Percentiles rank a stretch among this genome's conserved stretches.
Conservation (phyloP, 1,140 invertebrate genomes). For the Parapsyche elsis region DNA sequence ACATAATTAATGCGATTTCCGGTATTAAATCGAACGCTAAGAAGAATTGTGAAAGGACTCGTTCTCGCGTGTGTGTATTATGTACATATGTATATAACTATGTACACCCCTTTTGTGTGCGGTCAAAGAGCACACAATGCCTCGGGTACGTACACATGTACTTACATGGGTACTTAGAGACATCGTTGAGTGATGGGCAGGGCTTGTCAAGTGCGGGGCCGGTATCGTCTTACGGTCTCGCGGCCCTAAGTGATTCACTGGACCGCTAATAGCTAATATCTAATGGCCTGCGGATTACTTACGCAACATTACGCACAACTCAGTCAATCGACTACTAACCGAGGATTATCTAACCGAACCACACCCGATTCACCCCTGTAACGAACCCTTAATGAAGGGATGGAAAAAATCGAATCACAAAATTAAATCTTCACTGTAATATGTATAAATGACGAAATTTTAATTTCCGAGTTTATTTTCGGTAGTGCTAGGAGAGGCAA, state of each 20-base stretch:
- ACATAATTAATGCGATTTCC: too few species aligned
- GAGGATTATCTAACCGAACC: conserved; percentile 28
- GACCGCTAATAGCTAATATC: conserved; percentile 56
- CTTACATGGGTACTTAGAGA: not conserved
- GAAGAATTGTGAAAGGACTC: too few species aligned
- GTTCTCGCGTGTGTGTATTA: too few species aligned
- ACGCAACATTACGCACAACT: conserved; percentile 54
- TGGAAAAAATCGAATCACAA: not conserved
- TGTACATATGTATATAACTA: not conserved
- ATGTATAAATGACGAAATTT: too few species aligned
- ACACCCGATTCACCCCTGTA: not conserved
- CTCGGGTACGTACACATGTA: not conserved
- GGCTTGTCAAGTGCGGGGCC: conserved; percentile 43
- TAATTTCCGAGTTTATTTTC: too few species aligned
- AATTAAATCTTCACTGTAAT: not conserved
- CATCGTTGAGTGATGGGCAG: conserved; percentile 1
- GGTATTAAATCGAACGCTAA: too few species aligned
- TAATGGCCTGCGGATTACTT: conserved; percentile 56
- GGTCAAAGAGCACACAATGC: not conserved
- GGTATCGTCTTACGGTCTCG: conserved; percentile 53
- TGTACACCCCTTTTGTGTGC: not conserved
- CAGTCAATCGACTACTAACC: conserved; percentile 38
- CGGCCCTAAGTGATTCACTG: conserved; percentile 51
- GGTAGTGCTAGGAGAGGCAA: not conserved
- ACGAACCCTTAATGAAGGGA: not conserved